Conservation (phyloP, 2,113 vertebrate genomes). For the Xerus inauris region DNA sequence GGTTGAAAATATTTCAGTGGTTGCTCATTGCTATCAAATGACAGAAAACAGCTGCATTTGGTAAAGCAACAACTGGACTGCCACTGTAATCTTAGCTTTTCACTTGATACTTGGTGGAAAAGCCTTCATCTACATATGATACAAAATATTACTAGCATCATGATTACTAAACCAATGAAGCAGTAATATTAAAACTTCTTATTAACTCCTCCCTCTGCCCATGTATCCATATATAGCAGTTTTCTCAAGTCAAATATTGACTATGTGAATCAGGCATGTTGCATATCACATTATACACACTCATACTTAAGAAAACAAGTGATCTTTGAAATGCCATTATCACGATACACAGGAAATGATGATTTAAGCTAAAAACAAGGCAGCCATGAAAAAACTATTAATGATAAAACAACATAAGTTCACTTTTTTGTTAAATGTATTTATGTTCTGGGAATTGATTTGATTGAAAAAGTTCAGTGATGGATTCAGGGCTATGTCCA, state of each 20-base stretch:
- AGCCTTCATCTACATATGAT: constrained; percentile 53
- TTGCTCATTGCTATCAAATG: constrained; percentile 84
- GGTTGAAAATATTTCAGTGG: constrained; percentile 78
- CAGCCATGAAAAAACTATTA: not conserved
- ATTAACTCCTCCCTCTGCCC: not conserved
- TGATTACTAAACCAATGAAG: constrained; percentile 12
- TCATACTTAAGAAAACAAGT: not conserved
- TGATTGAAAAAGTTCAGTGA: not conserved
- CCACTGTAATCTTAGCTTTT: constrained; percentile 80
- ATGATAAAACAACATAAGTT: not conserved
- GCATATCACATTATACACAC: not conserved
- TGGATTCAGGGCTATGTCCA: not conserved
- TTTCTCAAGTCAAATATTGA: not conserved
- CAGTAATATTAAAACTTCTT: constrained; percentile 36
- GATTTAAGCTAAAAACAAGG: not conserved
- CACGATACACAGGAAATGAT: not conserved
- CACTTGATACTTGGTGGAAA: constrained; percentile 77
- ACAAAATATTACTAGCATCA: constrained; percentile 50
- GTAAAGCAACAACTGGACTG: constrained; percentile 82
- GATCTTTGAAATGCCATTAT: not conserved
- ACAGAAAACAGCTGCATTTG: constrained; percentile 87
- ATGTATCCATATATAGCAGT: not conserved
- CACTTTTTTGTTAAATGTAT: not conserved
- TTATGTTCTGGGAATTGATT: not conserved
- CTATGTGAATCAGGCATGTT: not conserved